Conservation (phyloP, 2,888 invertebrate species). For the Xestia c-nigrum region DNA sequence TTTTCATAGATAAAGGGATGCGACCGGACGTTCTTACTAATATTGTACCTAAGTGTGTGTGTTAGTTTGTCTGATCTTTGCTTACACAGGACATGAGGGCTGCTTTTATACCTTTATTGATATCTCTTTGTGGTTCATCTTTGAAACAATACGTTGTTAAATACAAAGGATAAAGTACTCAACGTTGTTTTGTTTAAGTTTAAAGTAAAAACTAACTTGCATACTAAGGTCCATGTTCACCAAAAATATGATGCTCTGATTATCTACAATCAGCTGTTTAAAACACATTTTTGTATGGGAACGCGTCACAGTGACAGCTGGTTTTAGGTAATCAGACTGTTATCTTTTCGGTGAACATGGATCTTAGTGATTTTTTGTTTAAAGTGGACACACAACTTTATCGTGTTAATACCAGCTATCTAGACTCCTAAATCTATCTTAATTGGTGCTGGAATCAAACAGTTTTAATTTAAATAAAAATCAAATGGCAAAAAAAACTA, state of each 20-base stretch:
- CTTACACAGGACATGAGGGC: slow-evolving; percentile 64
- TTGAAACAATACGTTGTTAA: slow-evolving; percentile 22
- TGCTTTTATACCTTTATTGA: slow-evolving; percentile 44
- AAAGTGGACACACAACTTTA: background rate
- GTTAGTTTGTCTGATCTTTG: slow-evolving; percentile 69
- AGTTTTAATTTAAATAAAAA: slow-evolving; percentile 4
- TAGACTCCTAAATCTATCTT: slow-evolving; percentile 8
- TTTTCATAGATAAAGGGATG: slow-evolving; percentile 76
- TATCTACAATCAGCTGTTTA: too few species aligned
- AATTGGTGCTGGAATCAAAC: slow-evolving; percentile 5
- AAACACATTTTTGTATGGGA: too few species aligned
- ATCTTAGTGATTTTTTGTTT: background rate
- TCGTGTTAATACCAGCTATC: background rate
- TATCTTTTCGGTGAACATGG: too few species aligned
- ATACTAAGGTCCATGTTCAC: too few species aligned
- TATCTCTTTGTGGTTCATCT: slow-evolving; percentile 40
- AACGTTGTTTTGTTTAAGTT: background rate
- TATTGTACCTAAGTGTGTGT: slow-evolving; percentile 59
- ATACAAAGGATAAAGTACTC: background rate
- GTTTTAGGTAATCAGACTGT: too few species aligned
- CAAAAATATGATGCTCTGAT: too few species aligned
- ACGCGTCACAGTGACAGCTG: too few species aligned
- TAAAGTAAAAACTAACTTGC: background rate
- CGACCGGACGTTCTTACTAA: slow-evolving; percentile 61
- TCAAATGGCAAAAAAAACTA: slow-evolving; percentile 1